Percentiles rank a stretch among this genome's conserved stretches.
Evolutionary conservation across 2,888 invertebrate species (phyloP).

Genomic region (Luperina testacea): DNA sequence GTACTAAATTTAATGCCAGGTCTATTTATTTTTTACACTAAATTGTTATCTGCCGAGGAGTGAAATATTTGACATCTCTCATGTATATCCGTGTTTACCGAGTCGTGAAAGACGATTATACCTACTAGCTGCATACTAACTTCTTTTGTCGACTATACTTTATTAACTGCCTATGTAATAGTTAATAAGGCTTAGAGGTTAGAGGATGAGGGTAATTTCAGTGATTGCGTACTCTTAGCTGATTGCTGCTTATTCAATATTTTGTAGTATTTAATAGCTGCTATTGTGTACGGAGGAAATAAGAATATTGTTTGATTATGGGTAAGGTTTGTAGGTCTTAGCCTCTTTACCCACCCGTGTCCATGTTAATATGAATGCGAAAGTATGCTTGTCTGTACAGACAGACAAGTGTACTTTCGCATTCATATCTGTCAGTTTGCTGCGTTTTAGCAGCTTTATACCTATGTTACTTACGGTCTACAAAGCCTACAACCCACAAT

Average conservation of each 20-base stretch:
- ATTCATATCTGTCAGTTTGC: no score
- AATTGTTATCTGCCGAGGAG: not conserved
- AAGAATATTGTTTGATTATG: constrained; percentile 39
- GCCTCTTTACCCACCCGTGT: not conserved
- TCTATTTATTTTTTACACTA: not conserved
- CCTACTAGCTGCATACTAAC: not conserved
- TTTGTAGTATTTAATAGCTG: constrained; percentile 47
- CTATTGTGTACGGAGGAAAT: constrained; percentile 50
- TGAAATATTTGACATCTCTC: not conserved
- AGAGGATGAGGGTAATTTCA: constrained; percentile 68
- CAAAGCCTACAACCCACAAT: not conserved
- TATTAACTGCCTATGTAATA: constrained; percentile 57
- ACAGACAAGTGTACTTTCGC: no score
- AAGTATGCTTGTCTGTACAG: not conserved
- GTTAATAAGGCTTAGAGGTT: constrained; percentile 59
- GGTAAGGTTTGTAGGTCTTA: constrained; percentile 17
- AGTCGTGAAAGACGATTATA: not conserved
- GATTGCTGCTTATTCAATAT: constrained; percentile 61
- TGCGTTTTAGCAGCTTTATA: not conserved
- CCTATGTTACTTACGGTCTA: not conserved
- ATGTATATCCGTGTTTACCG: not conserved
- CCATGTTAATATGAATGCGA: not conserved
- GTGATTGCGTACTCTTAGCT: constrained; percentile 60
- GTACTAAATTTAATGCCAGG: not conserved
- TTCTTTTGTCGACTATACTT: constrained; percentile 28